Evolutionary conservation across 2,797 vertebrate genomes (phyloP), one percentile per base, ranked within the genome.

Genomic region (Ctenochaetus hawaiiensis): DNA sequence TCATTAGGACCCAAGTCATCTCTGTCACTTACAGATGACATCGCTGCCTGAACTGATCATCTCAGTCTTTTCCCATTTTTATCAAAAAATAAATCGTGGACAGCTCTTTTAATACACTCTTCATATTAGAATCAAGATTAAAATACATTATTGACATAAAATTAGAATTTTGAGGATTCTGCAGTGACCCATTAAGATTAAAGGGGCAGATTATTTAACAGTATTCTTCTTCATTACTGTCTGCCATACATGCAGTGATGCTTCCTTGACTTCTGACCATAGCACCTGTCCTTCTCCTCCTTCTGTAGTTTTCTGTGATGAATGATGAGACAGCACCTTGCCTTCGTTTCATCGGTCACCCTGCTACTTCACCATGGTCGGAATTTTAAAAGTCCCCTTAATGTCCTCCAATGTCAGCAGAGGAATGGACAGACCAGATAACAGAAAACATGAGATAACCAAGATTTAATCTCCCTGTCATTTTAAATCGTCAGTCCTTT

Each of bases 1-100:
- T 79, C 90, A 94, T 95, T 94, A 94, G 81, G 78, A 86, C 75
- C 75, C 71, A 67, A 90, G 88, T 82, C 92, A 83, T 94, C 87
- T 92, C 78, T 93, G 91, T 93, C 93, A 94, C 74, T 82, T 52
- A 79, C 51, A 56, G 52, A 54, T 85, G 87, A 85, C 63, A 82
- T 83, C 67, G 71, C 43, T 61, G 63, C 60, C 70, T 69, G 72
- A 70, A 47, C 54, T 39, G 37, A 61, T 80, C 49, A 80, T 90
- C 87, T 88, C 59, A 72, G 79, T 74, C 51, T 69, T 59, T 62
- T 80, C 58, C 53, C 37, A 88, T 80, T 84, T 80, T 71, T 78
- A 54, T 78, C 53, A 77, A 53, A 71, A 49, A 56, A 45, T 60
- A 30, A 45, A 58, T 62, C 17, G 52, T 41, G 54, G 64, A 63